phyloP scores from a whole-genome alignment of 1,140 invertebrate genomes.

The Paramacrobiotus metropolitanus region DNA sequence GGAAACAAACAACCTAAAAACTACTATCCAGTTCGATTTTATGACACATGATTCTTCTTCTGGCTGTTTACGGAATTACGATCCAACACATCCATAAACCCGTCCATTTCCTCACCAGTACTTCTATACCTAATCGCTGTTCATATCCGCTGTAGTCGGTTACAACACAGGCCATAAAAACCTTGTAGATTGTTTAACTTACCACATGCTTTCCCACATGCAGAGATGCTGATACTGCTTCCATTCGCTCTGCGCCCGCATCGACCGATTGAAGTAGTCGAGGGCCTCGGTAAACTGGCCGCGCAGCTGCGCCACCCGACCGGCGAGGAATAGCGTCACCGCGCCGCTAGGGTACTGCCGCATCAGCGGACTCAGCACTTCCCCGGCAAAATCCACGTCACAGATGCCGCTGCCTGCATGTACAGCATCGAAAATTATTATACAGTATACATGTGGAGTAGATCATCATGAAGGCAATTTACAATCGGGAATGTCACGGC shows the following conservation, averaged over 20 bases:
- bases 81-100: no score
- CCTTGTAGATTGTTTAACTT: background rate
- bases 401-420: background rate
- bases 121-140: no score
- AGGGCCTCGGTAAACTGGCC: background rate
- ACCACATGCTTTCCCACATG: slow-evolving; percentile 4
- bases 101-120: no score
- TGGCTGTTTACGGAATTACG: no score
- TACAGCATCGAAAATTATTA: no score
- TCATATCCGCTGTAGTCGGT: no score
- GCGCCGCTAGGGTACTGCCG: background rate
- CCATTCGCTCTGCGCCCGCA: background rate
- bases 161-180: background rate
- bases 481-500: no score
- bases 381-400: background rate
- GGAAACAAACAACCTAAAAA: no score
- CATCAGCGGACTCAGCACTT: background rate
- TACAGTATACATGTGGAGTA: no score
- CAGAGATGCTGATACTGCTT: background rate
- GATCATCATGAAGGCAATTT: no score
- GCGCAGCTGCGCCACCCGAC: background rate
- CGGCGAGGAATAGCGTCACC: background rate
- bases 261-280: background rate
- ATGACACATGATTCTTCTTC: no score
- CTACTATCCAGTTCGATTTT: no score